phyloP scores from a whole-genome alignment of 37 sponge, comb jelly and placozoan genomes.

The Beroe ovata region DNA sequence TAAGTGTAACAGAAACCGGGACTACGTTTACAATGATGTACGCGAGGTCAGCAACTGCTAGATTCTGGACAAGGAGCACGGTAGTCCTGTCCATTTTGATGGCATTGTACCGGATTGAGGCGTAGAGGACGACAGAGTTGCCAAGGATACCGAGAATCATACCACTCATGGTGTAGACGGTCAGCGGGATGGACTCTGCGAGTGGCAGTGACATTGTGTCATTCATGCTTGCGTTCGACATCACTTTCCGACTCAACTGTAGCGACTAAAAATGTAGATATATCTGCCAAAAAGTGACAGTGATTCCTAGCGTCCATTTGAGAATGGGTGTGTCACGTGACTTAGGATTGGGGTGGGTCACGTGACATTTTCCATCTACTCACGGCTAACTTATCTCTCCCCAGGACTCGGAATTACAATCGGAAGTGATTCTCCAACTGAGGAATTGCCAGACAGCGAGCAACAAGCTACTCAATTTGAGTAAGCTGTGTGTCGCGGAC shows the following conservation, averaged over 20 bases:
- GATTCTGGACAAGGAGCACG: conserved; percentile 21
- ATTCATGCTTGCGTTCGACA: not conserved
- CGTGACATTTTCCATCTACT: not conserved
- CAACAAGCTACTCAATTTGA: conserved; percentile 84
- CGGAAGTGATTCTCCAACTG: conserved; percentile 50
- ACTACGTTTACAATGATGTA: conserved; percentile 23
- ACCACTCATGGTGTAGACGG: not conserved
- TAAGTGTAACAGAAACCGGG: not conserved
- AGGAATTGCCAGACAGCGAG: conserved; percentile 69
- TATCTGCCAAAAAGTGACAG: too few species aligned
- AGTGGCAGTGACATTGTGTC: not conserved
- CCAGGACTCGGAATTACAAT: conserved; percentile 55
- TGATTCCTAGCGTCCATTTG: too few species aligned
- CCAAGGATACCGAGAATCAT: conserved; percentile 8
- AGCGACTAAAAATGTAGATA: too few species aligned
- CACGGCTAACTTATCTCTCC: not conserved
- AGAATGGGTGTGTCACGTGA: too few species aligned
- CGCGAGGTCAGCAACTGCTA: conserved; percentile 16
- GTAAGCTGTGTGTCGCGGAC: conserved; percentile 88
- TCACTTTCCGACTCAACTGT: too few species aligned
- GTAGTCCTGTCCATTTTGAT: not conserved
- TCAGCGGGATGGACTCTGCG: not conserved
- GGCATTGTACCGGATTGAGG: conserved; percentile 59
- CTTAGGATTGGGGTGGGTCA: too few species aligned
- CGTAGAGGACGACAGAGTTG: conserved; percentile 52